Percentiles rank a stretch among this genome's conserved stretches.
These are phyloP conservation scores for Sinonovacula constricta DNA, from an alignment of 1,140 invertebrate species.

Conservation along the genomic window DNA sequence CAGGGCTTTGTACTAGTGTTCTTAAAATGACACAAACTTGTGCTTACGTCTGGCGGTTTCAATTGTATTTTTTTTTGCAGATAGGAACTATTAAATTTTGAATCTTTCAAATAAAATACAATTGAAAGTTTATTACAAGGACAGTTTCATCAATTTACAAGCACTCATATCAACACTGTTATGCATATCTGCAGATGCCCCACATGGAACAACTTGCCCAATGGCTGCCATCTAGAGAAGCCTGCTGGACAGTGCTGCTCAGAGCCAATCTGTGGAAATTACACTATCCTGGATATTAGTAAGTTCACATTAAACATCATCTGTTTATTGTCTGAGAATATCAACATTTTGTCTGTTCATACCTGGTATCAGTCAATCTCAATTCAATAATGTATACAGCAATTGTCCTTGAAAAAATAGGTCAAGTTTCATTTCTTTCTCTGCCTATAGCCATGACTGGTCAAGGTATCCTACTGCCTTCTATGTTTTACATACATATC, in stretches of 20 bases:
- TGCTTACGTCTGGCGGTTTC: background rate
- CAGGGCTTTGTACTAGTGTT: constrained; percentile 12
- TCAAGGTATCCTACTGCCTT: too few species aligned
- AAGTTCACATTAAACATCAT: background rate
- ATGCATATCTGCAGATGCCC: too few species aligned
- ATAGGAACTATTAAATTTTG: background rate
- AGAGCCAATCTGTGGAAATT: constrained; percentile 49
- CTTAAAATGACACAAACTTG: background rate
- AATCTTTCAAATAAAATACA: too few species aligned
- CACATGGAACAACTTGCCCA: constrained; percentile 57
- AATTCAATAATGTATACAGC: background rate
- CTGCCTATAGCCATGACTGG: too few species aligned
- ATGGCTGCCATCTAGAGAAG: constrained; percentile 53
- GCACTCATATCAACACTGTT: too few species aligned
- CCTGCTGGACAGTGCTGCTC: constrained; percentile 58
- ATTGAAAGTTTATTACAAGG: too few species aligned
- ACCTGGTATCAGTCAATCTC: background rate
- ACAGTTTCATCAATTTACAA: too few species aligned
- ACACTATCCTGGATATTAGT: background rate
- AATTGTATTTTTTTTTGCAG: background rate
- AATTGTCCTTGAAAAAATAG: background rate
- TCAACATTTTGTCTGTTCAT: background rate
- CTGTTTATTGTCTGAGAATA: background rate
- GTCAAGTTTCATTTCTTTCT: too few species aligned
- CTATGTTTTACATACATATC: too few species aligned